Evolutionary conservation across 1,140 invertebrate genomes (phyloP).

Genomic region (Drosophila sechellia): DNA sequence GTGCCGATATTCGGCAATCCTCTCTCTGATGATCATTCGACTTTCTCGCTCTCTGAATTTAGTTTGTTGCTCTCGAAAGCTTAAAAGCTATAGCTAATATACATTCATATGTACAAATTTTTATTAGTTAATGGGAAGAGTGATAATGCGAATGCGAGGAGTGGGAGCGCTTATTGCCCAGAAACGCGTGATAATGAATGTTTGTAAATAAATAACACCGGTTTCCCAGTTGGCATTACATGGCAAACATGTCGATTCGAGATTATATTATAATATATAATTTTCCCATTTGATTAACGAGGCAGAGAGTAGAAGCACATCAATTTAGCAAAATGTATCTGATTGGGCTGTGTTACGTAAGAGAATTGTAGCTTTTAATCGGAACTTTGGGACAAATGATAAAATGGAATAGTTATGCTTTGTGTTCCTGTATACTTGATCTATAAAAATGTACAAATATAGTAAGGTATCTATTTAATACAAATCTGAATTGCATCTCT

Average conservation of each 20-base stretch:
- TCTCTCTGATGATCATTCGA: background rate
- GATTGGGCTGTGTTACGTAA: background rate
- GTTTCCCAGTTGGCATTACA: slow-evolving; percentile 3
- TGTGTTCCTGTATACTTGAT: too few species aligned
- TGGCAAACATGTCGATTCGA: background rate
- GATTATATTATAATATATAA: background rate
- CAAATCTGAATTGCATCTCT: background rate
- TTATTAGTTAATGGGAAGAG: background rate
- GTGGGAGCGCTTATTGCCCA: background rate
- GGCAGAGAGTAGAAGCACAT: background rate
- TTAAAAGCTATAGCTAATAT: slow-evolving; percentile 10
- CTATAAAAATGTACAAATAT: background rate
- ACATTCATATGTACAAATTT: background rate
- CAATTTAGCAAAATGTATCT: background rate
- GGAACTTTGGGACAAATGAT: background rate
- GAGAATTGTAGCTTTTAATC: too few species aligned
- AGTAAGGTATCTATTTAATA: too few species aligned
- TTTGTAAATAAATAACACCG: slow-evolving; percentile 31
- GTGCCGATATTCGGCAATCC: background rate
- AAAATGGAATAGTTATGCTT: background rate
- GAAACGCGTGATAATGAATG: slow-evolving; percentile 26
- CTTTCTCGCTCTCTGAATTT: background rate
- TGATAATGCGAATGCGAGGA: background rate
- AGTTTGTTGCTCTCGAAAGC: background rate
- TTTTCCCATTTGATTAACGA: background rate